Percentiles rank a stretch among this genome's conserved stretches.
Conservation (phyloP, 2,797 vertebrate genomes). For the Brachyalestes nurse region DNA sequence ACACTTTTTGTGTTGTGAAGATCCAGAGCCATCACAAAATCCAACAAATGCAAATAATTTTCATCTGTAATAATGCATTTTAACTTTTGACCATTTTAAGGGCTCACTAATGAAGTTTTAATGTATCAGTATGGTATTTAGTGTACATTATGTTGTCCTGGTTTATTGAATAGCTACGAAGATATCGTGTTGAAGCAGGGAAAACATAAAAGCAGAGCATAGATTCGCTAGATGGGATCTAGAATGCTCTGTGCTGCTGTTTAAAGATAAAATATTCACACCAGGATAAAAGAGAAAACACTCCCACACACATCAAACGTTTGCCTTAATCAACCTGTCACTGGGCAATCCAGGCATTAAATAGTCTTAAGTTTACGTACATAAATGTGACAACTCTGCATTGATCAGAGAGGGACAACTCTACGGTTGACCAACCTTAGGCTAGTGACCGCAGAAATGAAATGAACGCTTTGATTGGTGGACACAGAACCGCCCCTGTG, state of each 20-base stretch:
- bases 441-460: background rate
- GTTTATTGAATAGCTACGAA: background rate
- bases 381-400: background rate
- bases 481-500: background rate
- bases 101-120: background rate
- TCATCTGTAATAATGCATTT: too few species aligned
- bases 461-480: constrained; percentile 17
- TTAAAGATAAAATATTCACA: background rate
- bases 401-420: background rate
- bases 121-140: background rate
- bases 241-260: background rate
- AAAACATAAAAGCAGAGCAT: background rate
- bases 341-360: background rate
- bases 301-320: background rate
- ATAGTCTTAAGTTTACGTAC: background rate
- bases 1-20: background rate
- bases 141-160: background rate
- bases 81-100: background rate
- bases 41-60: too few species aligned
- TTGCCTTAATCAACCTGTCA: background rate
- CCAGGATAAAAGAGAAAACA: background rate
- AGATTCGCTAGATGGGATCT: background rate
- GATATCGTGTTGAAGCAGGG: background rate
- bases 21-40: too few species aligned
- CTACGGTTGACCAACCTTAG: background rate